These are phyloP conservation scores for Potamarius usumacintae DNA, from an alignment of 2,113 vertebrate species.

Conservation along the genomic window DNA sequence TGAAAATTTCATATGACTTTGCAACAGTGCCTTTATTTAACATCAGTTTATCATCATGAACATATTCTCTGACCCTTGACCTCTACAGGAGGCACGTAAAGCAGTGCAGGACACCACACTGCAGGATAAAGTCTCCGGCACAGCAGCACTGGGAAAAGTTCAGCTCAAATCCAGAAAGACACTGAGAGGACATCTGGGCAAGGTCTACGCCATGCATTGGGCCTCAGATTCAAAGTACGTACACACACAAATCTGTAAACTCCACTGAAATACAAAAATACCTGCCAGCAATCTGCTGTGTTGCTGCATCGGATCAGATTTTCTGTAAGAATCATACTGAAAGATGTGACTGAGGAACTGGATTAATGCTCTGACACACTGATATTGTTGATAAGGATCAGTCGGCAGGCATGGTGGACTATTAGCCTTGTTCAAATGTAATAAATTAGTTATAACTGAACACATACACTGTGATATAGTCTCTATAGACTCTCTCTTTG, in stretches of 20 bases:
- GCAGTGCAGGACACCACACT: constrained; percentile 84
- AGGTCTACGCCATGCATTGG: constrained; percentile 99
- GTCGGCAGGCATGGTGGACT: background rate
- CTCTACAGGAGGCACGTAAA: constrained; percentile 87
- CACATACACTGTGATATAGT: background rate
- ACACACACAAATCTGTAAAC: background rate
- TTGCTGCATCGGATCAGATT: background rate
- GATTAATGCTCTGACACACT: constrained; percentile 32
- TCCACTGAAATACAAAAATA: background rate
- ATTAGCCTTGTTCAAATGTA: background rate
- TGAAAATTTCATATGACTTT: no score
- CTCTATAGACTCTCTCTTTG: background rate
- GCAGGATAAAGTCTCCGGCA: constrained; percentile 77
- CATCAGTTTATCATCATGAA: background rate
- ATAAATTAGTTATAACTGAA: background rate
- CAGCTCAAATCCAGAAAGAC: constrained; percentile 92
- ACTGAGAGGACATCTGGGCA: constrained; percentile 90
- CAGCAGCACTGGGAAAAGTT: constrained; percentile 81
- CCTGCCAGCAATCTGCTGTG: background rate
- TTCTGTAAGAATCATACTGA: background rate
- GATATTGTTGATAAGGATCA: constrained; percentile 25
- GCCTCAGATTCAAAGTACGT: constrained; percentile 84
- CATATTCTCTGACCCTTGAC: background rate
- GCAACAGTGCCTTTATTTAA: background rate
- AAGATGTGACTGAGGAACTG: constrained; percentile 34